Evolutionary conservation across 1,140 invertebrate genomes (phyloP), one percentile per base, ranked within the genome.

Genomic region (Diuraphis noxia): DNA sequence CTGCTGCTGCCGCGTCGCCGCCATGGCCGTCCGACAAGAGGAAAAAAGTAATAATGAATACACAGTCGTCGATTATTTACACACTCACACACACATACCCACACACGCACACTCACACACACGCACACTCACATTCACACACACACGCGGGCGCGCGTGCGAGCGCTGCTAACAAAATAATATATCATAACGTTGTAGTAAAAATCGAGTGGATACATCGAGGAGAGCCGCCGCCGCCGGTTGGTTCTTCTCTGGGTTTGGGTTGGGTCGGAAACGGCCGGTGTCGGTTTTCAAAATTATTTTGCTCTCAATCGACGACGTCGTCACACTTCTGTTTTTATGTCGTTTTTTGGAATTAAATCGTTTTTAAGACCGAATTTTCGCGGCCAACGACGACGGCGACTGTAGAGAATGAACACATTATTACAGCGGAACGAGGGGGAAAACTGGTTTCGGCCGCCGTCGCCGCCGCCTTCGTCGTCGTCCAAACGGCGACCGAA

Each of bases 291-390:
- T 72, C 30, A 17, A n/a, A 56, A 23, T 30, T n/a, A 25, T 72
- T n/a, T 5, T n/a, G 56, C 56, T 72, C 56, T n/a, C 30, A 5
- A 72, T 72, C 56, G 56, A 72, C 6, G 46, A n/a, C 30, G 56
- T 30, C 10, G 30, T 13, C 30, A 56, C 30, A 56, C 52, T 72
- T 72, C n/a, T n/a, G n/a, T n/a, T 72, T n/a, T 72, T 21, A 13
- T n/a, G 56, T 72, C 56, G 56, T 72, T 72, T 72, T 72, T 72
- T n/a, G 30, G 56, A n/a, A 72, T 72, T n/a, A 72, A 72, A n/a
- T 6, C 30, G 30, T n/a, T 17, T 63, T 63, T n/a, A 17, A 72
- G 56, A 72, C 30, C n/a, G 56, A 63, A n/a, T n/a, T 56, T 72
- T 72, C 56, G 56, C 56, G 56, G 30, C 56, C 30, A n/a, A 72